A percentile compares a stretch with the other conserved stretches of the same genome.
phyloP scores from a whole-genome alignment of 2,888 invertebrate genomes.

The Apomyelois bistriatella region DNA sequence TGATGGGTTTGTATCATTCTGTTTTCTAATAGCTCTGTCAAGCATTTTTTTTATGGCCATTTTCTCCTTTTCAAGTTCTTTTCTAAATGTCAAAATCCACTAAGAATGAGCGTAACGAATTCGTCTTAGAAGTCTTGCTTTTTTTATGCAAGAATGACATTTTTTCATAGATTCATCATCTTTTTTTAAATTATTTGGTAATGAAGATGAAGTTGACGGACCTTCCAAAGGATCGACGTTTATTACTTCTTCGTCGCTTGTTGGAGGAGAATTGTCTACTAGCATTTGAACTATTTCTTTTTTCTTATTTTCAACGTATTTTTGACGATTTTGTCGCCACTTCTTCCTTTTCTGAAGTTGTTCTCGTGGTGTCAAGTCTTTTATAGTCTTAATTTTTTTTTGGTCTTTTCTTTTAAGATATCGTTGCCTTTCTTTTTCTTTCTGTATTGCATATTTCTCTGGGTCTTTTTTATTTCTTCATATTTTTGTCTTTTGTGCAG shows the following conservation, averaged over 20 bases:
- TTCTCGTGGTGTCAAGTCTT: background rate
- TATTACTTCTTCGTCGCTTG: background rate
- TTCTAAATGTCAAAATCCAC: too few species aligned
- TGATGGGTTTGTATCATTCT: too few species aligned
- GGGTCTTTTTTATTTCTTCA: conserved; percentile 4
- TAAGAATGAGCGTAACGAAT: too few species aligned
- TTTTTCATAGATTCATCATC: too few species aligned
- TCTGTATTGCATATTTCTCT: background rate
- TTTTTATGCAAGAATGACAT: too few species aligned
- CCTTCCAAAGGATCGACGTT: background rate
- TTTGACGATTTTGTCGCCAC: background rate
- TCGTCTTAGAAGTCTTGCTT: too few species aligned
- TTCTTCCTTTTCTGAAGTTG: background rate
- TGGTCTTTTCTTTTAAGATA: background rate
- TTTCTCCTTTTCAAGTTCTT: too few species aligned
- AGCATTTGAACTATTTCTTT: too few species aligned
- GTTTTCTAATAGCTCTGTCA: too few species aligned
- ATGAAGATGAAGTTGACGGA: background rate
- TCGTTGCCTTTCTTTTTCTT: conserved; percentile 1
- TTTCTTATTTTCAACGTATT: background rate
- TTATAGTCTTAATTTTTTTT: background rate
- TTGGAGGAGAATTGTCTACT: background rate
- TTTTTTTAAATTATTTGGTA: background rate
- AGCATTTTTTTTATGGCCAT: too few species aligned
- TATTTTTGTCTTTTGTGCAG: background rate